These are phyloP conservation scores for Lipotes vexillifer DNA, from an alignment of 2,113 vertebrate species.

Conservation along the genomic window DNA sequence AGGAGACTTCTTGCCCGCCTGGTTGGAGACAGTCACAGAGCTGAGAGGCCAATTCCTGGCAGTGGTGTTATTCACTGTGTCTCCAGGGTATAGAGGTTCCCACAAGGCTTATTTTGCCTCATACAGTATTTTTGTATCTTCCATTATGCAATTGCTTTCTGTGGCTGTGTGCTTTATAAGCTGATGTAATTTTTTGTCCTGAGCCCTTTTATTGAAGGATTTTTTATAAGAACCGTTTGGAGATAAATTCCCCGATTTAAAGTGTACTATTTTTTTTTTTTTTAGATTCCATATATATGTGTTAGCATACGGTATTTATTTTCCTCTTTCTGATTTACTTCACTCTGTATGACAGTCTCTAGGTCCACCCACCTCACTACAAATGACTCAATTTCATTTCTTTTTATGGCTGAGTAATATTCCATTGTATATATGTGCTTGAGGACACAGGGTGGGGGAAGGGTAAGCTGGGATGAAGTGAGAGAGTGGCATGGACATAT, in stretches of 20 bases:
- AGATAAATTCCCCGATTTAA: neutral
- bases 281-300: too few species aligned
- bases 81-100: slow-evolving; percentile 42
- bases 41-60: neutral
- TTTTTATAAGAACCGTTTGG: neutral
- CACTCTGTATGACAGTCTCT: too few species aligned
- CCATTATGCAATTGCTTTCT: slow-evolving; percentile 31
- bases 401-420: too few species aligned
- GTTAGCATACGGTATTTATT: too few species aligned
- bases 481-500: too few species aligned
- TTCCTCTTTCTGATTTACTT: too few species aligned
- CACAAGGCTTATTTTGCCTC: slow-evolving; percentile 42
- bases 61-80: neutral
- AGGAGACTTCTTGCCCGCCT: neutral
- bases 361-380: too few species aligned
- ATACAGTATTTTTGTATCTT: slow-evolving; percentile 47
- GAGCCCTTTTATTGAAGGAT: neutral
- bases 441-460: too few species aligned
- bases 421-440: too few species aligned
- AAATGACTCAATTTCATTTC: too few species aligned
- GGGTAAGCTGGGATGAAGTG: too few species aligned
- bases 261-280: neutral
- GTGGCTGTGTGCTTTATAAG: slow-evolving; percentile 18
- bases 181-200: neutral
- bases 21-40: neutral